Conservation (phyloP, 2,113 vertebrate genomes). For the Cynocephalus volans region DNA sequence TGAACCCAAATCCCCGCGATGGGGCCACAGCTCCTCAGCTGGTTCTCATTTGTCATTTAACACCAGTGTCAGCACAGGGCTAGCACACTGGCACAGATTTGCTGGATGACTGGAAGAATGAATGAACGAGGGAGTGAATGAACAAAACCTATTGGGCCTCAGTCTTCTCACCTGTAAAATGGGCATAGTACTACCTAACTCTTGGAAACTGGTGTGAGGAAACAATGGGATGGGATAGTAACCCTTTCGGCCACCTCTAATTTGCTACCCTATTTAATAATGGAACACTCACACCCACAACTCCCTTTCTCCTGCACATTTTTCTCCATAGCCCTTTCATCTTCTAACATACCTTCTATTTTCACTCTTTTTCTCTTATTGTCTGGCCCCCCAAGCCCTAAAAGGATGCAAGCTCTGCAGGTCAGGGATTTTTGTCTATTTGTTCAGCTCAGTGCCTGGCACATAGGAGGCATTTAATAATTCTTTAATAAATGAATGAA, state of each 20-base stretch:
- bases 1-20: background rate
- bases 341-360: background rate
- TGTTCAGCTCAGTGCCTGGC: background rate
- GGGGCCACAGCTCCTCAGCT: no score
- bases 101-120: background rate
- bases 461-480: background rate
- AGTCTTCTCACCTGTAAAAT: conserved; percentile 21
- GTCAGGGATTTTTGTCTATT: background rate
- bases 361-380: background rate
- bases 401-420: background rate
- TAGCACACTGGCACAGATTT: background rate
- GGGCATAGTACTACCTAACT: background rate
- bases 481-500: background rate
- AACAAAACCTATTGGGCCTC: background rate
- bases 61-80: background rate
- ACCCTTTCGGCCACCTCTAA: background rate
- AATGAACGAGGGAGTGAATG: background rate
- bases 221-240: accelerated
- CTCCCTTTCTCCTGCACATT: background rate
- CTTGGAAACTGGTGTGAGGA: background rate
- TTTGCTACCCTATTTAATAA: background rate
- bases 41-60: background rate
- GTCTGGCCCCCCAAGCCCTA: background rate
- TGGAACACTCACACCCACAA: background rate
- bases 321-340: background rate